Evolutionary conservation across 2,113 vertebrate genomes (phyloP), one percentile per base, ranked within the genome.

Genomic region (Ailuropoda melanoleuca): DNA sequence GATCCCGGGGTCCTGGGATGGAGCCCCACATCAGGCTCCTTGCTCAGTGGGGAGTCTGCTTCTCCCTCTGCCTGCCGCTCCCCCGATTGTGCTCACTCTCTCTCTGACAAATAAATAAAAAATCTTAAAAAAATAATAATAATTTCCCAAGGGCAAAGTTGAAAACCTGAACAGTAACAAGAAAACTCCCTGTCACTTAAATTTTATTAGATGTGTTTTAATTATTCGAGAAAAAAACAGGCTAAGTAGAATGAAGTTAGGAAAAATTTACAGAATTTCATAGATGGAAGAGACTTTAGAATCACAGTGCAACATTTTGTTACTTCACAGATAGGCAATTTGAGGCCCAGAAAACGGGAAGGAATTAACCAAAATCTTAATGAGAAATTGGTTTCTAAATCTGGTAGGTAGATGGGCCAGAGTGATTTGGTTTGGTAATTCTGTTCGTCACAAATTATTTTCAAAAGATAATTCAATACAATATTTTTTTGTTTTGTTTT

Each of bases 131-230:
- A 31, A 64, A 66, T 15, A 64, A 66, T 88, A 82, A 70, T 77
- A 89, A 64, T 82, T 96, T 95, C 10, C 48, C 55, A 4, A 14
- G 34, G n/a, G 90, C 43, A 74, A 58, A 75, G 48, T 17, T 82
- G 8, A 94, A 95, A 93, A 70, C 15, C 31, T 91, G 19, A 21
- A 88, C 12, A 56, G 48, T 89, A 10, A 23, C 26, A 62, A 8
- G 23, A 82, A 93, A 48, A 77, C 9, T 55, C 18, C 39, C 53
- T 88, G 34, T 92, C 4, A 29, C 3, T 85, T 93, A 94, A 81
- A 90, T 80, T 8, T 93, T 11, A 93, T 81, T 90, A 95, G 15
- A 1, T 92, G 64, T n/a, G 31, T 68, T 96, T 95, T 21, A 92
- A 70, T 81, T 91, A 53, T 70, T 95, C 6, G 31, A 70, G 18